These are phyloP conservation scores for Leptosomus discolor DNA, from an alignment of 2,113 vertebrate species.

Conservation along the genomic window DNA sequence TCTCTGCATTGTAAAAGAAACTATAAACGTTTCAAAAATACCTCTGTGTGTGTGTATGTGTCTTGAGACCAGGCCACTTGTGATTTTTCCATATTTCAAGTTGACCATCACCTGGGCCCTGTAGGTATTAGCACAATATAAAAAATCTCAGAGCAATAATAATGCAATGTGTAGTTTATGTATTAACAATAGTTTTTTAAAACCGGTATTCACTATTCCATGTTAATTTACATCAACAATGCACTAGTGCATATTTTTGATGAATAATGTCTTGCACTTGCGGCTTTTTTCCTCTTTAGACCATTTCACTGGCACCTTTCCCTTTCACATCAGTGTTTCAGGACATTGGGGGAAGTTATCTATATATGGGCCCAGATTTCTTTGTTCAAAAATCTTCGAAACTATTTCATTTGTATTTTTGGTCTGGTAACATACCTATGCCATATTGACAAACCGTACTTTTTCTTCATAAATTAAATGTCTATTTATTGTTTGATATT, in stretches of 20 bases:
- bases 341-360: not conserved
- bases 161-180: not conserved
- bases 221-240: not conserved
- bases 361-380: not conserved
- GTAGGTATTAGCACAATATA: not conserved
- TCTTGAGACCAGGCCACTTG: not conserved
- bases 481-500: not conserved
- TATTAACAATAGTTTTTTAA: not conserved
- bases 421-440: not conserved
- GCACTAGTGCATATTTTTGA: not conserved
- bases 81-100: not conserved
- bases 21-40: not conserved
- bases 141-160: not conserved
- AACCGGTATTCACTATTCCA: not conserved
- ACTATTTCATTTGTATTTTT: not conserved
- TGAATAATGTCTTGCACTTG: not conserved
- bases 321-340: not conserved
- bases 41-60: not conserved
- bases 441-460: not conserved
- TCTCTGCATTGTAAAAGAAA: not conserved
- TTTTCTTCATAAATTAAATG: not conserved
- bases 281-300: not conserved
- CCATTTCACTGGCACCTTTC: not conserved
- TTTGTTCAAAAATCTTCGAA: not conserved
- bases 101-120: not conserved